Conservation (phyloP, 2,888 invertebrate genomes). For the Acanthosoma haemorrhoidale region DNA sequence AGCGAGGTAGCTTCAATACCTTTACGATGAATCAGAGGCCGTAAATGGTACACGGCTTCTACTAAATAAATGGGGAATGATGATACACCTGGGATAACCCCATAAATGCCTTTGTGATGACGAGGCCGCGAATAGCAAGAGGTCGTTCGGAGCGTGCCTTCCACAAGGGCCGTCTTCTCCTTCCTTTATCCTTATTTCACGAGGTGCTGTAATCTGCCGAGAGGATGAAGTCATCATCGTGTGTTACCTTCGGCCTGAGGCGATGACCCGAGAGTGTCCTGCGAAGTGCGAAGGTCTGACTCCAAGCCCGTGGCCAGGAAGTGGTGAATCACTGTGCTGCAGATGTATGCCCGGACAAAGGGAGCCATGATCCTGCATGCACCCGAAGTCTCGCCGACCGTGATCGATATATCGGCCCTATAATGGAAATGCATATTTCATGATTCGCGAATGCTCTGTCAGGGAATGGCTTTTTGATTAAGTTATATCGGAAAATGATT, state of each 20-base stretch:
- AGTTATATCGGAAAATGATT: neutral
- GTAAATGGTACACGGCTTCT: neutral
- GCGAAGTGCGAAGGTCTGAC: no score
- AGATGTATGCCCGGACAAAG: neutral
- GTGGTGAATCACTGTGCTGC: neutral
- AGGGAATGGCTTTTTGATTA: neutral
- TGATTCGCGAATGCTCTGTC: neutral
- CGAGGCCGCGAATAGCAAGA: neutral
- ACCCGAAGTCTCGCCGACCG: neutral
- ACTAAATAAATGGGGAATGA: neutral
- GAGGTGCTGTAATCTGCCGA: neutral
- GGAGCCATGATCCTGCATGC: neutral
- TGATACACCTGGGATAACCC: neutral
- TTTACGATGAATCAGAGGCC: neutral
- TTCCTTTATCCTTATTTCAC: no score
- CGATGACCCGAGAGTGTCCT: neutral
- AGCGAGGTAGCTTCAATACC: neutral
- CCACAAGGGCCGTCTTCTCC: neutral
- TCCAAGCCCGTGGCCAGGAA: neutral
- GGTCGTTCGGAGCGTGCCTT: neutral
- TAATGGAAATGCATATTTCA: slow-evolving; percentile 14
- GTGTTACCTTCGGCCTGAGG: neutral
- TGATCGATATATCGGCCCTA: neutral
- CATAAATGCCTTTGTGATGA: neutral
- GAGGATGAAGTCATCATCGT: neutral